Percentiles rank a stretch among this genome's conserved stretches.
Conservation (phyloP, 2,797 vertebrate genomes). For the Crocidura indochinensis region DNA sequence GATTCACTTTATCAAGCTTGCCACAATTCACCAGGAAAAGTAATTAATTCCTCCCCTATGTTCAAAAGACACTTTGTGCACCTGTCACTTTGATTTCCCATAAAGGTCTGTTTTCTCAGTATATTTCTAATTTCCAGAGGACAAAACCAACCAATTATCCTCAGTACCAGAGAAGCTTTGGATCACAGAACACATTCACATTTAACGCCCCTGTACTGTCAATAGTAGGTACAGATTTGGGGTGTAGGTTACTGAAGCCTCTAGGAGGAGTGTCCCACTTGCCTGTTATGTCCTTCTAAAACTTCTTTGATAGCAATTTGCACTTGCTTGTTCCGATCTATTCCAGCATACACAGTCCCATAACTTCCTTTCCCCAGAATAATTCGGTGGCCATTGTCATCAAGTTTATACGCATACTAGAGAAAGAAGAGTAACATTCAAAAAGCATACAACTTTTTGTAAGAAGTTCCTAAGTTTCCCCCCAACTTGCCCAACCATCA, state of each 20-base stretch:
- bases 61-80: neutral
- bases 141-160: slow-evolving; percentile 48
- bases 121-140: slow-evolving; percentile 24
- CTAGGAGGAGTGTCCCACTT: slow-evolving; percentile 61
- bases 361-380: slow-evolving; percentile 92
- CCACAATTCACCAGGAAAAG: slow-evolving; percentile 30
- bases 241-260: neutral
- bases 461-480: neutral
- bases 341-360: slow-evolving; percentile 92
- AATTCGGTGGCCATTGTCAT: slow-evolving; percentile 90
- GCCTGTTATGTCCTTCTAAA: slow-evolving; percentile 92
- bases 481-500: neutral
- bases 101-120: slow-evolving; percentile 14
- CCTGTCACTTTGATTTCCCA: neutral
- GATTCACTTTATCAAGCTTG: slow-evolving; percentile 50
- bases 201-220: neutral
- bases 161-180: slow-evolving; percentile 24
- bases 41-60: neutral
- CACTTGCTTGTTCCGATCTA: slow-evolving; percentile 92
- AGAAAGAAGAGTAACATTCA: slow-evolving; percentile 77
- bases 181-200: neutral
- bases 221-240: neutral
- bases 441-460: slow-evolving; percentile 49
- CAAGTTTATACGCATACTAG: slow-evolving; percentile 92
- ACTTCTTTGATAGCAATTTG: slow-evolving; percentile 94